Base-by-base conservation (phyloP, 2,888 invertebrate genomes). In the Sinhomidia bicolor region DNA sequence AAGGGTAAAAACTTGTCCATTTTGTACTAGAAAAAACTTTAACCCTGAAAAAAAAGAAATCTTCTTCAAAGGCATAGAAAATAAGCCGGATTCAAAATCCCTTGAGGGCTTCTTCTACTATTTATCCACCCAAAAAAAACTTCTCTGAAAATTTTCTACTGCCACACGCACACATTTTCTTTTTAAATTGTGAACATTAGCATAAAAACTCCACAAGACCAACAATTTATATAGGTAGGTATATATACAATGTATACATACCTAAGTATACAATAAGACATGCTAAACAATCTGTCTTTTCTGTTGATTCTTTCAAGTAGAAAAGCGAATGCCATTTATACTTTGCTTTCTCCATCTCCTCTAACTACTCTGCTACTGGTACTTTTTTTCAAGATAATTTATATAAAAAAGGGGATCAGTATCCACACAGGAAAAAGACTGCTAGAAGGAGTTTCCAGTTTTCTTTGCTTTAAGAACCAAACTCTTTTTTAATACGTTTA, bases 11-110 rank as follows among this genome's bases (percentile, higher is more conserved):
- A 17, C 5, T 1, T 14, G 10, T 12, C 36, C 29, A 2, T 62
- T 1, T 44, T 12, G 26, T 6, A 1, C 1, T 17, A 41, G 32
- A 10, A 20, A 20, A 71, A 71, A 44, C 20, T 26, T 71, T 71
- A 74, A 74, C 74, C 74, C 74, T 74, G 74, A 74, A 74, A 74
- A 41, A 47, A 41, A 20, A 17, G 9, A 10, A 20, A 51, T 60
- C 51, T 74, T 51, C 47, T 74, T 74, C 74, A 74, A 74, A 51
- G 44, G 74, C 47, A 71, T 7, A 74, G 47, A 74, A 74, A 74
- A 74, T 74, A 47, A 74, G 47, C 41, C 74, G 20, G 74, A 51
- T 47, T 74, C 74, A 74, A 74, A 74, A 74, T 74, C 74, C 74
- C 74, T 44, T 3, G 74, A 74, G 74, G 74, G 78, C 78, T 12